These are phyloP conservation scores for Oncorhynchus kisutch DNA, from an alignment of 2,113 vertebrate genomes.

Conservation along the genomic window DNA sequence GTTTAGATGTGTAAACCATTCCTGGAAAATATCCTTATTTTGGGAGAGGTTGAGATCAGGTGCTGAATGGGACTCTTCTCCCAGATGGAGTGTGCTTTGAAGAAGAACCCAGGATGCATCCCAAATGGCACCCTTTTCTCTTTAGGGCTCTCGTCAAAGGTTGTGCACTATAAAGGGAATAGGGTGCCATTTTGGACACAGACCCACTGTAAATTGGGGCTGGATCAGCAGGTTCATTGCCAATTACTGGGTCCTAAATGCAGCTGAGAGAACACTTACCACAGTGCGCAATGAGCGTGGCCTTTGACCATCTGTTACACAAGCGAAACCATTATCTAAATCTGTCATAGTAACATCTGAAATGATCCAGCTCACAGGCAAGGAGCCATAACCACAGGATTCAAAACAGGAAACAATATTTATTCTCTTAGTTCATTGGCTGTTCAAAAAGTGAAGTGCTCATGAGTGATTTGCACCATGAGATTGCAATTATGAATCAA, in stretches of 20 bases:
- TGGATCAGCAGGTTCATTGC: conserved; percentile 26
- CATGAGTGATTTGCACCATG: no score
- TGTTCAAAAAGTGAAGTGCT: no score
- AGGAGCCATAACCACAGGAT: no score
- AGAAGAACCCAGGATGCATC: no score
- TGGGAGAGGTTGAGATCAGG: conserved; percentile 46
- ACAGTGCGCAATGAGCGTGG: conserved; percentile 37
- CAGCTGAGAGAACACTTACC: conserved; percentile 20
- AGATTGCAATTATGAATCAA: not conserved
- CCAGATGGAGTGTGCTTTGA: conserved; percentile 29
- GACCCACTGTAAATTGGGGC: conserved; percentile 46
- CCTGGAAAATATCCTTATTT: conserved; percentile 47
- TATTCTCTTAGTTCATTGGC: no score
- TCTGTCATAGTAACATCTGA: not conserved
- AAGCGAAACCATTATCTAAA: conserved; percentile 6
- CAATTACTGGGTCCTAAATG: conserved; percentile 23
- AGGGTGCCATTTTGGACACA: conserved; percentile 31
- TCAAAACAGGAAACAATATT: no score
- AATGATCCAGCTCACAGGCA: no score
- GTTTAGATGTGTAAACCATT: conserved; percentile 28
- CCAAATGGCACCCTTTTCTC: no score
- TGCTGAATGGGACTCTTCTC: conserved; percentile 52
- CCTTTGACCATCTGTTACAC: conserved; percentile 54
- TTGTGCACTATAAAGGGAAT: no score
- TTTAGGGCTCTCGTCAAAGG: no score